These are phyloP conservation scores for Pyrgus malvae DNA, from an alignment of 2,888 invertebrate genomes.

Conservation along the genomic window DNA sequence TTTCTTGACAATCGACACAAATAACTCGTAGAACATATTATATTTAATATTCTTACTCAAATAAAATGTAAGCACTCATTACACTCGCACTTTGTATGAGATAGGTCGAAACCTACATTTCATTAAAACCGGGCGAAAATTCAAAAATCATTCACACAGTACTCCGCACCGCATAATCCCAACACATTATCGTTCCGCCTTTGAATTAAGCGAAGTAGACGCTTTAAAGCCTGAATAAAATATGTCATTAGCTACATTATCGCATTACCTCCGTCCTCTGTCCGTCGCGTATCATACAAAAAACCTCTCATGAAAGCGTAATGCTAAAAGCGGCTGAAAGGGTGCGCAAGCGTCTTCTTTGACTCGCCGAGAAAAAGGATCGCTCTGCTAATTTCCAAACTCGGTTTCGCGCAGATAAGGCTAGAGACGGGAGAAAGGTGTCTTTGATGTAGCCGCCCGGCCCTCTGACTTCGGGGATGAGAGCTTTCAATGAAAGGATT, in stretches of 20 bases:
- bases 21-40: no score
- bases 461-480: conserved; percentile 77
- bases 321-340: conserved; percentile 66
- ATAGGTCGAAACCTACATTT: conserved; percentile 35
- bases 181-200: conserved; percentile 45
- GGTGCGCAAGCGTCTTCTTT: conserved; percentile 70
- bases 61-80: neutral
- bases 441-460: conserved; percentile 80
- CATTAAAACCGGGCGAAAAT: conserved; percentile 37
- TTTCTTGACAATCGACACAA: no score
- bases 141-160: conserved; percentile 40
- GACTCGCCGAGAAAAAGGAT: conserved; percentile 46
- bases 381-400: conserved; percentile 77
- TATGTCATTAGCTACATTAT: conserved; percentile 71
- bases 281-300: conserved; percentile 61
- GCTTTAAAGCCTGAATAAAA: conserved; percentile 62
- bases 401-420: conserved; percentile 78
- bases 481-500: conserved; percentile 82
- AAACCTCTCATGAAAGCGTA: conserved; percentile 65
- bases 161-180: conserved; percentile 45
- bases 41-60: no score
- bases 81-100: neutral
- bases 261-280: conserved; percentile 47
- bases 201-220: conserved; percentile 45
- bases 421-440: conserved; percentile 67